Evolutionary conservation across 2,888 invertebrate genomes (phyloP), one percentile per base, ranked within the genome.

Genomic region (Aphelenchoides bicaudatus): DNA sequence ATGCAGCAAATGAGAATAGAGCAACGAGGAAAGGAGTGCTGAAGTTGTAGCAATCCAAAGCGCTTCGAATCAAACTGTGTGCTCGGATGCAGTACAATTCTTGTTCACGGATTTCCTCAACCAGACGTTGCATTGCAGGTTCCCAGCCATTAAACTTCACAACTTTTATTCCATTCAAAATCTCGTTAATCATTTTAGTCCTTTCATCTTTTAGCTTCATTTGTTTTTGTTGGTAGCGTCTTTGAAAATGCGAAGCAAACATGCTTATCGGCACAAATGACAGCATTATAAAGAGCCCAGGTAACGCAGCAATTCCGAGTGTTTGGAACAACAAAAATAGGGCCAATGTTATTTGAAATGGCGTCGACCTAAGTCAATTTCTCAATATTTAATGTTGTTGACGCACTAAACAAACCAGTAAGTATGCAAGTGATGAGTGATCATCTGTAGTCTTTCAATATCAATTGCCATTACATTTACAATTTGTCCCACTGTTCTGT

Each of bases 141-240:
- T 84, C 84, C 84, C 84, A 84, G 2, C 83, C 84, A 73, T 84
- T 81, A 71, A 84, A 54, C 50, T 75, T 76, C 67, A 77, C 74
- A 53, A 78, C 76, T 85, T 91, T 92, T 66, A 92, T 91, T 48
- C 91, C 91, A 79, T 88, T 90, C 56, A 92, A 84, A 62, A 91
- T 87, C 83, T 92, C 92, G 77, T 90, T 92, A 88, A 92, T 91
- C 58, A 91, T 82, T 77, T 91, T 92, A 0, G 92, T 90, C 69
- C 92, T 84, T 76, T 90, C 88, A 76, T 93, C 92, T 81, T 92
- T 92, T 80, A 88, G 87, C 77, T 88, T 88, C 91, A 93, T 91
- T 80, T 91, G 91, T 62, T 85, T 85, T 48, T 89, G 87, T 74
- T 79, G 50, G 16, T 50, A 39, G 25, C 23, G 23, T 8, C n/a